Conservation (phyloP, 2,797 vertebrate species). For the Otolemur crassicaudatus region DNA sequence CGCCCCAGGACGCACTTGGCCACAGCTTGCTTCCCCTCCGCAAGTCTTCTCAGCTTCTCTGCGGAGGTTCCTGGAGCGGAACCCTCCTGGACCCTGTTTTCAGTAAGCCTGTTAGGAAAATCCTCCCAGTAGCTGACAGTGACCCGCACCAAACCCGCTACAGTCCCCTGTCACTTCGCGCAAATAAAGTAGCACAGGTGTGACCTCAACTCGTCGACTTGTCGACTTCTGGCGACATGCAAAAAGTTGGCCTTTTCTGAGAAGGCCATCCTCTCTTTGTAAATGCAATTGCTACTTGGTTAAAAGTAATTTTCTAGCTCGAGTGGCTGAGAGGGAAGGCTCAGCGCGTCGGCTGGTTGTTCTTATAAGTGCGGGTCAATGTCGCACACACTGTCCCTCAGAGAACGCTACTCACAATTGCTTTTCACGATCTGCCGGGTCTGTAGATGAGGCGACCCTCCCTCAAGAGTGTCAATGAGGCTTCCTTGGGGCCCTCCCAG, state of each 20-base stretch:
- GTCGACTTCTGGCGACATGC: background rate
- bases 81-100: background rate
- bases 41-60: background rate
- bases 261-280: background rate
- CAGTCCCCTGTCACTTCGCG: background rate
- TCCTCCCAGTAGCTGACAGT: background rate
- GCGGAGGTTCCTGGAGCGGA: background rate
- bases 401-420: background rate
- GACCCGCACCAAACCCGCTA: background rate
- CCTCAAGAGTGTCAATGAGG: background rate
- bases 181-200: background rate
- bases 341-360: background rate
- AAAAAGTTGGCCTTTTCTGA: background rate
- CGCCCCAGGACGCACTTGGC: rapidly evolving
- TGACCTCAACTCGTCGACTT: background rate
- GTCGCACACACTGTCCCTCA: background rate
- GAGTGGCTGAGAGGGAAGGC: background rate
- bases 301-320: background rate
- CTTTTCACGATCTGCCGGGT: background rate
- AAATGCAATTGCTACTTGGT: background rate
- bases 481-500: background rate
- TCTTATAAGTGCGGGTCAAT: background rate
- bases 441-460: background rate
- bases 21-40: background rate
- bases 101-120: background rate